These are phyloP conservation scores for Pegoplata infirma DNA, from an alignment of 2,888 invertebrate species.

Conservation along the genomic window DNA sequence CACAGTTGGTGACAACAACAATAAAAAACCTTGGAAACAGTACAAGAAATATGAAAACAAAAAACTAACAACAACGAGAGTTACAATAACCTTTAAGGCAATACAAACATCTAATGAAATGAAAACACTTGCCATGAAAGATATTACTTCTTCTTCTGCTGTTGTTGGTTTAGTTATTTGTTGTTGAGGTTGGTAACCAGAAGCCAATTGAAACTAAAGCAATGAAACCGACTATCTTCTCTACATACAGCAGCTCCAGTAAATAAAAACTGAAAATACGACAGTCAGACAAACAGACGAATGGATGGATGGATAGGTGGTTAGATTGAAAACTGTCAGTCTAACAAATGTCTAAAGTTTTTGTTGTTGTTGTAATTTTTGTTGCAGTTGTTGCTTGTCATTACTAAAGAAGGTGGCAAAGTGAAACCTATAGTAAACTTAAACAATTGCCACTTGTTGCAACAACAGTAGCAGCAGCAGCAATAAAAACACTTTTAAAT, in stretches of 20 bases:
- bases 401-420: conserved; percentile 53
- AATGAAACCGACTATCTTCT: conserved; percentile 42
- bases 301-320: not conserved
- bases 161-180: not conserved
- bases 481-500: not conserved
- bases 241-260: conserved; percentile 12
- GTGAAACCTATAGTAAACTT: conserved; percentile 46
- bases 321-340: conserved; percentile 23
- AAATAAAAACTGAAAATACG: conserved; percentile 4
- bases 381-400: conserved; percentile 23
- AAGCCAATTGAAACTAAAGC: conserved; percentile 57
- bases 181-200: conserved; percentile 31
- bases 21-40: conserved; percentile 23
- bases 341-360: conserved; percentile 8
- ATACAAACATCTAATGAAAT: conserved; percentile 27
- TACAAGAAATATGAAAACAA: not conserved
- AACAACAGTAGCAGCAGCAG: not conserved
- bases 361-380: not conserved
- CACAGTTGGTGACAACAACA: not conserved
- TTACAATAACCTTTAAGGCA: conserved; percentile 53
- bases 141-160: conserved; percentile 12
- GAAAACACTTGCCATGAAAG: conserved; percentile 43
- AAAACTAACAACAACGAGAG: conserved; percentile 26
- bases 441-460: conserved; percentile 48
- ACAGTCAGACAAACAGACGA: not conserved